A percentile compares a stretch with the other conserved stretches of the same genome.
phyloP scores from a whole-genome alignment of 2,113 vertebrate genomes.

The Cyphomyrus discorhynchus region DNA sequence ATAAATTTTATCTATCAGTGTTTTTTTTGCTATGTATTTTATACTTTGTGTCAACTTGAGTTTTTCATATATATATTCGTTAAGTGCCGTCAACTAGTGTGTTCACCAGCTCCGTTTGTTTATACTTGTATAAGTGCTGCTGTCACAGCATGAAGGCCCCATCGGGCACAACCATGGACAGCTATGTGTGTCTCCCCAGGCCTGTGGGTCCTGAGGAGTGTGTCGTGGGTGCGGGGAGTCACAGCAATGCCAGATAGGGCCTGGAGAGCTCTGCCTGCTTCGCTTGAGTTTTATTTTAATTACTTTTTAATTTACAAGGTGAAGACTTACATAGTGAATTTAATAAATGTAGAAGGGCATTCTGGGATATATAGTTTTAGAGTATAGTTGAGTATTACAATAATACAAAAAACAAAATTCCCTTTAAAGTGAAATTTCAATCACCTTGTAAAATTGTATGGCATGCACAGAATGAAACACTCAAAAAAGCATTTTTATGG shows the following conservation, averaged over 20 bases:
- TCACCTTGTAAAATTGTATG: not conserved
- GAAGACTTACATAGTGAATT: not conserved
- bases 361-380: not conserved
- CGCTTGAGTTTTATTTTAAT: not conserved
- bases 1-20: not conserved
- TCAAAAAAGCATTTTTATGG: not conserved
- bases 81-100: not conserved
- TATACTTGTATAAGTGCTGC: not conserved
- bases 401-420: not conserved
- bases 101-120: not conserved
- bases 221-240: not conserved
- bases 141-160: not conserved
- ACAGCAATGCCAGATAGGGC: not conserved
- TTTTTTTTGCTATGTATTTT: not conserved
- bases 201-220: not conserved
- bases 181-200: not conserved
- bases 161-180: not conserved
- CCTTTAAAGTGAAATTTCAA: not conserved
- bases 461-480: not conserved
- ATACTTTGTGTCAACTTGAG: not conserved
- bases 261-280: not conserved
- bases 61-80: not conserved
- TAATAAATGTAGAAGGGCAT: not conserved
- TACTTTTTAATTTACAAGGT: not conserved
- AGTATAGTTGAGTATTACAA: not conserved